Conservation (phyloP, 2,888 invertebrate genomes). For the Lycaena phlaeas region DNA sequence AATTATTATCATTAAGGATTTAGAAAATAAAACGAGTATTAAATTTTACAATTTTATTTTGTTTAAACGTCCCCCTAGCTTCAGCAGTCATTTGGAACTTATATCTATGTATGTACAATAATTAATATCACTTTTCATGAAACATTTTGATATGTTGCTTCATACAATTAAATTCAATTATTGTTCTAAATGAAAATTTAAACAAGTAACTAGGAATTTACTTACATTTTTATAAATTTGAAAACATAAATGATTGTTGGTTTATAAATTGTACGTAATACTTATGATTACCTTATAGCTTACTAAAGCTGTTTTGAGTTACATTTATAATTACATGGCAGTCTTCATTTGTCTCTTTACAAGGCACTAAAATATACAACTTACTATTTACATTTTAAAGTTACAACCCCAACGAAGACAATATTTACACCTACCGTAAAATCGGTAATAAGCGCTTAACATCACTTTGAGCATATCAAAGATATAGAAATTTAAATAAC, state of each 20-base stretch:
- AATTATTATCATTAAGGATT: not conserved
- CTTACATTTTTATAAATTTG: not conserved
- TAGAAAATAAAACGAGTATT: conserved; percentile 27
- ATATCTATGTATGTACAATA: conserved; percentile 27
- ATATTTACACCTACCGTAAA: conserved; percentile 70
- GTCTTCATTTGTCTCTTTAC: conserved; percentile 64
- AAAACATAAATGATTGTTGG: not conserved
- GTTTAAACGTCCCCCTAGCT: conserved; percentile 18
- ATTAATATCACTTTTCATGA: conserved; percentile 20
- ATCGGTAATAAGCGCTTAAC: conserved; percentile 70
- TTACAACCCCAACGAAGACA: conserved; percentile 56
- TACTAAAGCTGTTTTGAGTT: conserved; percentile 65
- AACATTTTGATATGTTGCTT: conserved; percentile 18
- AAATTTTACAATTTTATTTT: conserved; percentile 25
- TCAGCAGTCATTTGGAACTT: conserved; percentile 23
- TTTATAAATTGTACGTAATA: conserved; percentile 14
- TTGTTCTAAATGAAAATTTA: not conserved
- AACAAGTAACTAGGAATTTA: not conserved
- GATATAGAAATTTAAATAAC: conserved; percentile 37
- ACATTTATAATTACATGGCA: conserved; percentile 63
- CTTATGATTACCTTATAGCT: conserved; percentile 59
- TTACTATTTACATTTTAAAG: conserved; percentile 59
- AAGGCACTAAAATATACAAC: conserved; percentile 51
- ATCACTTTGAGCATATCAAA: conserved; percentile 66
- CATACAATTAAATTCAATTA: not conserved